Conservation (phyloP, 35 echinoderm and acorn worm genomes). For the Ophiothrix spiculata region DNA sequence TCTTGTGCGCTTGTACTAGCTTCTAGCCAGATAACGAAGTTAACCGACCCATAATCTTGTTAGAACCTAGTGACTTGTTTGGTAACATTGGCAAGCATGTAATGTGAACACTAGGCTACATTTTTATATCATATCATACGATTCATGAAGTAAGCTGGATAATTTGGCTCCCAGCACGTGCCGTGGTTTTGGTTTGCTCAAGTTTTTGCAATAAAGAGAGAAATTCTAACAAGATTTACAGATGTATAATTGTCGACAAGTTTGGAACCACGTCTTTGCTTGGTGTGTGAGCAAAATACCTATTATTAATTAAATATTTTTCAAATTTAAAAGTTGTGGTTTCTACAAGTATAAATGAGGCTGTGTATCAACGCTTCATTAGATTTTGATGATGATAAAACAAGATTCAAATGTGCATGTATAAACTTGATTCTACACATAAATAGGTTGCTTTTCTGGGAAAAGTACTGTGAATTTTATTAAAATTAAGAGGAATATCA, state of each 20-base stretch:
- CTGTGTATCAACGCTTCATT: background rate
- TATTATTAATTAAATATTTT: background rate
- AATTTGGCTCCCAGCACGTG: background rate
- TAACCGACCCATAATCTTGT: background rate
- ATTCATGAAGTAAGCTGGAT: background rate
- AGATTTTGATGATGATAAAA: too few species aligned
- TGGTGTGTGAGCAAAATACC: background rate
- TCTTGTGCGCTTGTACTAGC: background rate
- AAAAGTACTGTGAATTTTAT: too few species aligned
- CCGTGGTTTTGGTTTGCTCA: background rate
- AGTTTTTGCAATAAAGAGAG: background rate
- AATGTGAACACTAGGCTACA: background rate
- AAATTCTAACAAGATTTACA: background rate
- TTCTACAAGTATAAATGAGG: too few species aligned
- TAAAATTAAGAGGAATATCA: too few species aligned
- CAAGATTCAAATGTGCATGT: too few species aligned
- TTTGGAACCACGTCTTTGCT: background rate
- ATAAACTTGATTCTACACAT: too few species aligned
- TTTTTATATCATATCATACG: conserved; percentile 3
- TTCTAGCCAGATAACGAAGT: background rate
- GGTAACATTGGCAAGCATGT: background rate
- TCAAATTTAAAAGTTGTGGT: background rate
- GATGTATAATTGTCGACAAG: background rate
- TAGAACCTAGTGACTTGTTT: background rate
- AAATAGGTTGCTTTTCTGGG: too few species aligned